Percentiles rank a stretch among this genome's conserved stretches.
Evolutionary conservation across 2,113 vertebrate genomes (phyloP).

Genomic region (Oryzias celebensis): DNA sequence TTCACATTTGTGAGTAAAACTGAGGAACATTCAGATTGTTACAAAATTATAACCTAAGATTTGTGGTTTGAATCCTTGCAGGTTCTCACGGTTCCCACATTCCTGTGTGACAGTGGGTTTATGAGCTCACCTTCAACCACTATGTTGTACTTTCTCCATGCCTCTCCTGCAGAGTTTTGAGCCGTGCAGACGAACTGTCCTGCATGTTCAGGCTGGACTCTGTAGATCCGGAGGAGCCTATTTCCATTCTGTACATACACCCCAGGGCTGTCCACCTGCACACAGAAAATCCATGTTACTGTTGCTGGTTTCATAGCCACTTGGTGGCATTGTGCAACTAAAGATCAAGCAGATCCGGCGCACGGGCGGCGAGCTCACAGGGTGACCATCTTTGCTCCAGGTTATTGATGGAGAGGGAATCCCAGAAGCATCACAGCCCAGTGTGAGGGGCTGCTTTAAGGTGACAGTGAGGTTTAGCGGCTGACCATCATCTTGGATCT

Average conservation of each 20-base stretch:
- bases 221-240: slow-evolving; percentile 77
- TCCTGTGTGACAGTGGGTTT: slow-evolving; percentile 1
- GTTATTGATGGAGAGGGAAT: slow-evolving; percentile 78
- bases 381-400: slow-evolving; percentile 82
- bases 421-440: slow-evolving; percentile 81
- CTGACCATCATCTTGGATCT: slow-evolving; percentile 76
- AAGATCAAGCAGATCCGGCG: slow-evolving; percentile 6
- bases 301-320: slow-evolving; percentile 49
- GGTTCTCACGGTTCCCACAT: not conserved
- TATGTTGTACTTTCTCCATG: slow-evolving; percentile 73
- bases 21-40: not conserved
- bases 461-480: slow-evolving; percentile 78
- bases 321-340: slow-evolving; percentile 60
- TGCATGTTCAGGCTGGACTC: slow-evolving; percentile 75
- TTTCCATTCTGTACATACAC: slow-evolving; percentile 76
- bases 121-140: slow-evolving; percentile 80
- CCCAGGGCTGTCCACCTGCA: slow-evolving; percentile 72
- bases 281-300: slow-evolving; percentile 4
- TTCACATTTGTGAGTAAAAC: no score
- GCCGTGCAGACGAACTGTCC: slow-evolving; percentile 82
- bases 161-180: slow-evolving; percentile 78
- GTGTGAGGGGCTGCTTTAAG: slow-evolving; percentile 80
- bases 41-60: not conserved
- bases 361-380: slow-evolving; percentile 66
- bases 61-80: not conserved